Conservation (phyloP, 2,113 vertebrate species). For the Quiscalus mexicanus region DNA sequence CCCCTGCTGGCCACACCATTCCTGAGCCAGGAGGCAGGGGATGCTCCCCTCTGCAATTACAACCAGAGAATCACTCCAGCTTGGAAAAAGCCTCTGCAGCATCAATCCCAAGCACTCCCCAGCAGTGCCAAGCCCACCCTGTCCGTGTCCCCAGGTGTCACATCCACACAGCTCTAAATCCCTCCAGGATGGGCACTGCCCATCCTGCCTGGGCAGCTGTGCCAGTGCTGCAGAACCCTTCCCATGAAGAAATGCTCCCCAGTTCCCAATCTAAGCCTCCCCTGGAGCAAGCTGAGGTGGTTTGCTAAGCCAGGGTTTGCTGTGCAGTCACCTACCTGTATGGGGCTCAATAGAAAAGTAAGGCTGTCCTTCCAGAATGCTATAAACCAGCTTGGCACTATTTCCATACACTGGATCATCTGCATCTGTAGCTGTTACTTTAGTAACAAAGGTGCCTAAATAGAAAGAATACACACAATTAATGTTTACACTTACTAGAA, state of each 20-base stretch:
- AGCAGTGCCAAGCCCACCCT: neutral
- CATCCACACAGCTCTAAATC: neutral
- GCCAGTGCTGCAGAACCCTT: neutral
- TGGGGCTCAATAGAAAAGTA: slow-evolving; percentile 98
- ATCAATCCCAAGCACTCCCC: accelerated
- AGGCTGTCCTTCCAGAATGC: slow-evolving; percentile 96
- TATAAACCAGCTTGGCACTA: slow-evolving; percentile 95
- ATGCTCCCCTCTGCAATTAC: neutral
- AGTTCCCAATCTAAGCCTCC: neutral
- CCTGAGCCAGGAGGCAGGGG: neutral
- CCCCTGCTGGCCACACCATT: neutral
- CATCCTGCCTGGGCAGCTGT: neutral
- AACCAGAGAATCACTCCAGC: neutral
- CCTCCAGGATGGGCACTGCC: neutral
- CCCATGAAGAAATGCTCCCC: neutral
- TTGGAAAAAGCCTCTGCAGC: neutral
- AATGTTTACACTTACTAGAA: neutral
- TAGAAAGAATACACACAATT: slow-evolving; percentile 35
- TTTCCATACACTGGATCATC: slow-evolving; percentile 98
- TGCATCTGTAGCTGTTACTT: slow-evolving; percentile 93
- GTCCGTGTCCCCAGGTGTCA: neutral
- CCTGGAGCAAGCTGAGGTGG: too few species aligned
- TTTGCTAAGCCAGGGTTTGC: neutral
- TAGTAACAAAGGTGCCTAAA: slow-evolving; percentile 92
- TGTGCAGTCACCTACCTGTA: slow-evolving; percentile 81